Conservation (phyloP, 2,113 vertebrate genomes). For the Neofelis nebulosa region DNA sequence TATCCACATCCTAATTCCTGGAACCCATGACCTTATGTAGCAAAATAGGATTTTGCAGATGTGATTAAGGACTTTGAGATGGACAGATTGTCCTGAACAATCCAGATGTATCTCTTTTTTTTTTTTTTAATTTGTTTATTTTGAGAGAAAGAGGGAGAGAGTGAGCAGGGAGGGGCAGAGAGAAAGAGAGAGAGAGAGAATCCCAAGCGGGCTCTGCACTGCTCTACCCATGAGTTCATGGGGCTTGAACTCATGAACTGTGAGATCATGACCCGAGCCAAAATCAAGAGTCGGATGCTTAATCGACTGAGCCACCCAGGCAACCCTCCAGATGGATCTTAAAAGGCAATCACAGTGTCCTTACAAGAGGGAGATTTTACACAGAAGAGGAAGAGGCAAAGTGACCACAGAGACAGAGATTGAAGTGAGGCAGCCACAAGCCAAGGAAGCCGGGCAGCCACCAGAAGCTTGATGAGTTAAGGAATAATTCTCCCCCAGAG, state of each 20-base stretch:
- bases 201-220: too few species aligned
- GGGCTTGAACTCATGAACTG: too few species aligned
- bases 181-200: too few species aligned
- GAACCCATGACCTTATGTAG: not conserved
- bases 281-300: too few species aligned
- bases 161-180: too few species aligned
- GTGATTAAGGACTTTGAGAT: not conserved
- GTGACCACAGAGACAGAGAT: not conserved
- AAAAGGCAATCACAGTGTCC: not conserved
- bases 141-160: too few species aligned
- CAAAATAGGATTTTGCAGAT: not conserved
- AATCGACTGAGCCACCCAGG: too few species aligned
- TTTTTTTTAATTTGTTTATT: too few species aligned
- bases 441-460: not conserved
- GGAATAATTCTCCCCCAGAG: not conserved
- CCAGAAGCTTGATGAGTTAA: not conserved
- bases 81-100: not conserved
- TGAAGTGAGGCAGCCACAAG: not conserved
- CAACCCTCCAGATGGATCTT: too few species aligned
- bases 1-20: not conserved
- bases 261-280: too few species aligned
- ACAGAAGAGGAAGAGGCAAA: not conserved
- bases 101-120: too few species aligned
- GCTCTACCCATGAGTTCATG: too few species aligned
- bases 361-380: not conserved